Percentiles rank a stretch among this genome's conserved stretches.
These are phyloP conservation scores for Callionymus lyra DNA, from an alignment of 2,113 vertebrate genomes.

Conservation along the genomic window DNA sequence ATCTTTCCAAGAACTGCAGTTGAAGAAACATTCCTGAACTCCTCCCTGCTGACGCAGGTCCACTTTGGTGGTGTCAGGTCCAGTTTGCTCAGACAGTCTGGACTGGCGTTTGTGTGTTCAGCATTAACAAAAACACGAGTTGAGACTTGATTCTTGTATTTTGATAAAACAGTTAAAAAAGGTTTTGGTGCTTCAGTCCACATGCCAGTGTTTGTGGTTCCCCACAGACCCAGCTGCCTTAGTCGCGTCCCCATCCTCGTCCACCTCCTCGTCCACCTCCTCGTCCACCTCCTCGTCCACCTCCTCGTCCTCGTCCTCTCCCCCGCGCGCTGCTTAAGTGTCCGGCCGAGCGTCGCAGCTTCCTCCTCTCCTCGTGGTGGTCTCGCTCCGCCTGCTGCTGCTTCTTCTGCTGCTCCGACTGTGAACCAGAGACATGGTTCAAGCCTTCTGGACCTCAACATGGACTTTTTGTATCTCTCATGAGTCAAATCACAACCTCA, in stretches of 20 bases:
- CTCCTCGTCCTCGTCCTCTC: constrained; percentile 28
- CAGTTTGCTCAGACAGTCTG: neutral
- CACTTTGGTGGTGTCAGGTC: neutral
- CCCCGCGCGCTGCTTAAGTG: constrained; percentile 67
- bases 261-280: constrained; percentile 46
- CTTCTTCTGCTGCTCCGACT: constrained; percentile 84
- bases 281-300: constrained; percentile 27
- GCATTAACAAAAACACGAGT: constrained; percentile 8
- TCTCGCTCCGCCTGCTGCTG: constrained; percentile 81
- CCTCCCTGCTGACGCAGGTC: constrained; percentile 7
- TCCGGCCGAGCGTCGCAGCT: constrained; percentile 77
- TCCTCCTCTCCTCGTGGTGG: constrained; percentile 83
- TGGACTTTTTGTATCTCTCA: no score
- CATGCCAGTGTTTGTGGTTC: no score
- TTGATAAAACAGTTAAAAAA: no score
- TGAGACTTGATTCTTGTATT: no score
- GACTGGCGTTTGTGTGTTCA: neutral
- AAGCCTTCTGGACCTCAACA: no score
- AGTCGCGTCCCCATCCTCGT: constrained; percentile 40
- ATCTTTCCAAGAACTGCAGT: constrained; percentile 40
- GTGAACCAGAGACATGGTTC: neutral
- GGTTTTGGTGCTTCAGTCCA: no score
- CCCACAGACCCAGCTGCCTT: constrained; percentile 8
- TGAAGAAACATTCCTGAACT: constrained; percentile 13
- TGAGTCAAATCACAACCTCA: no score